A percentile compares a stretch with the other conserved stretches of the same genome.
These are phyloP conservation scores for Drosophila nannoptera DNA, from an alignment of 1,140 invertebrate genomes.

Conservation along the genomic window DNA sequence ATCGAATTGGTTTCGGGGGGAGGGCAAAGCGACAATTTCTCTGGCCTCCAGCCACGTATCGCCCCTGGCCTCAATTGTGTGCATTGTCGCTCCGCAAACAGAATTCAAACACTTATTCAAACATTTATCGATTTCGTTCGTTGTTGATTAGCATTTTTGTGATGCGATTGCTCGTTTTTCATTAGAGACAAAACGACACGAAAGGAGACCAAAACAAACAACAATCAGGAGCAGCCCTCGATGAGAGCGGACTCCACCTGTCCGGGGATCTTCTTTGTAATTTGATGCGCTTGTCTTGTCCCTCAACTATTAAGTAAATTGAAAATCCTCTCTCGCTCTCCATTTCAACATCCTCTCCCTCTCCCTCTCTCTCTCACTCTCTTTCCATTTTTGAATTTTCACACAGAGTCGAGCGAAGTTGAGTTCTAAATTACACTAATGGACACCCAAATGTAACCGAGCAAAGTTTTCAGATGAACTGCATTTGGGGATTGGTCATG, in stretches of 20 bases:
- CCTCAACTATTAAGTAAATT: slow-evolving; percentile 73
- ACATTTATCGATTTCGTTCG: slow-evolving; percentile 60
- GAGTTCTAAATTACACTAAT: slow-evolving; percentile 76
- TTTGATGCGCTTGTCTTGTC: slow-evolving; percentile 64
- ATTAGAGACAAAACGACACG: slow-evolving; percentile 40
- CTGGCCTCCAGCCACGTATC: slow-evolving; percentile 12
- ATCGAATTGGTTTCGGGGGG: slow-evolving; percentile 36
- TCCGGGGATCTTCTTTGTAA: slow-evolving; percentile 50
- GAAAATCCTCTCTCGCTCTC: slow-evolving; percentile 45
- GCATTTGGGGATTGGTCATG: slow-evolving; percentile 43
- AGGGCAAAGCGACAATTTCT: slow-evolving; percentile 60
- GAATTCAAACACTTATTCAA: slow-evolving; percentile 62
- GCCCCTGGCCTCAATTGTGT: slow-evolving; percentile 42
- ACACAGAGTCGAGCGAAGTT: slow-evolving; percentile 27
- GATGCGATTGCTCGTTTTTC: slow-evolving; percentile 39
- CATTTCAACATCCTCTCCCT: neutral
- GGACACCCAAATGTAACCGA: slow-evolving; percentile 76
- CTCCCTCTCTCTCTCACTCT: neutral
- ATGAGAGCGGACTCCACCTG: slow-evolving; percentile 23
- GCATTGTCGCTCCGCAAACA: slow-evolving; percentile 42
- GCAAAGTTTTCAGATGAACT: slow-evolving; percentile 76
- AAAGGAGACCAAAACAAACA: slow-evolving; percentile 41
- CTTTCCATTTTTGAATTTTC: slow-evolving; percentile 23
- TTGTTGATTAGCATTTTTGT: slow-evolving; percentile 73
- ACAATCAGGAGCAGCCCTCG: slow-evolving; percentile 26